Base-by-base conservation (phyloP, 2,797 vertebrate species). In the Fundulus diaphanus region DNA sequence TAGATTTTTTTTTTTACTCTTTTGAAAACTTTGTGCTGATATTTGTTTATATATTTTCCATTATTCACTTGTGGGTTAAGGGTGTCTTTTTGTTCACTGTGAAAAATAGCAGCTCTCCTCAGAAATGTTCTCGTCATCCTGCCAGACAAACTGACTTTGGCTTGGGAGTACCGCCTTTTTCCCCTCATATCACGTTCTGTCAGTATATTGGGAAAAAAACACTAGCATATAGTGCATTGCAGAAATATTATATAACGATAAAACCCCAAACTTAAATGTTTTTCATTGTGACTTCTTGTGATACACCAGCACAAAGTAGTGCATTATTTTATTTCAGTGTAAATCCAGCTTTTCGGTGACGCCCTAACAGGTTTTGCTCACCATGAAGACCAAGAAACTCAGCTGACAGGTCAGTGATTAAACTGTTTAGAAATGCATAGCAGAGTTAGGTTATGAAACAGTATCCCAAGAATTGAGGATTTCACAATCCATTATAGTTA, bases 61-160 rank as follows among this genome's bases (percentile, higher is more conserved):
- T 11, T 82, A 77, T 40, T 52, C 78, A 73, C 72, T 73, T 85
- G 82, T 86, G 82, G 73, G 79, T 80, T 75, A 1, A 57, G 31
- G 9, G 27, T 42, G 63, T 75, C 72, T 85, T 80, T 80, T 85
- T 59, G 68, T 89, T 87, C 77, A 76, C 70, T 87, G 89, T 93
- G 83, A 93, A 87, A 90, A 87, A 77, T 85, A 85, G 87, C 86
- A 83, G 77, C 85, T 92, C 87, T 88, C 78, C 74, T 83, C 80
- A 73, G 85, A 94, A 94, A 95, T 90, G 90, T 94, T 90, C 83
- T 86, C 82, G 90, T 95, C 93, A 92, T 84, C 87, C 89, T 90
- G 83, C 86, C 81, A 70, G 80, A 88, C 81, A 72, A 86, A 72
- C 84, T 77, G 83, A 88, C 76, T 81, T 82, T 85, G 67, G 73